These are phyloP conservation scores for Parnassius smintheus DNA, from an alignment of 2,888 invertebrate genomes.

Conservation along the genomic window DNA sequence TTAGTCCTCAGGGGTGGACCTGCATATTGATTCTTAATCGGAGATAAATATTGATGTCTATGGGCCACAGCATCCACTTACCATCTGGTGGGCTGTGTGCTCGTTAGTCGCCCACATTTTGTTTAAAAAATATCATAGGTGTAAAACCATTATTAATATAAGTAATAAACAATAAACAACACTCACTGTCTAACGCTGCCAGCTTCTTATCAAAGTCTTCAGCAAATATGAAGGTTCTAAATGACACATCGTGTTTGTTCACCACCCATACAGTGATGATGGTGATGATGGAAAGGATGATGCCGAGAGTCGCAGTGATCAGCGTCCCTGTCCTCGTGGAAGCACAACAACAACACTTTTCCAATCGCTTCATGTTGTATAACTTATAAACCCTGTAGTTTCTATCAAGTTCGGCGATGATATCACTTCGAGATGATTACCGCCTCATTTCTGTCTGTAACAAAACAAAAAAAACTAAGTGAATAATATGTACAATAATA, in stretches of 20 bases:
- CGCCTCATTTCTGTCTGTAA: slow-evolving; percentile 39
- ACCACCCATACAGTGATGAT: slow-evolving; percentile 85
- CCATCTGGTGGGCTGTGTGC: too few species aligned
- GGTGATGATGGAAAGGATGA: slow-evolving; percentile 86
- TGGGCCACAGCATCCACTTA: too few species aligned
- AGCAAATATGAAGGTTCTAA: slow-evolving; percentile 89
- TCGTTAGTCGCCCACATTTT: too few species aligned
- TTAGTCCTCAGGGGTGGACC: too few species aligned
- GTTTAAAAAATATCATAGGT: too few species aligned
- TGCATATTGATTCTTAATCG: too few species aligned
- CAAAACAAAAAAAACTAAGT: slow-evolving; percentile 6
- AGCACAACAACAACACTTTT: slow-evolving; percentile 86
- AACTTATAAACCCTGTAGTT: slow-evolving; percentile 16
- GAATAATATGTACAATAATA: too few species aligned
- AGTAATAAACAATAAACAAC: slow-evolving; percentile 19
- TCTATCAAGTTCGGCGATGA: slow-evolving; percentile 1
- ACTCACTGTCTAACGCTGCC: slow-evolving; percentile 84
- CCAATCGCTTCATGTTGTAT: slow-evolving; percentile 75
- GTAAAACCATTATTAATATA: background rate
- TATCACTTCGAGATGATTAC: slow-evolving; percentile 23
- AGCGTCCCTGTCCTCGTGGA: slow-evolving; percentile 88
- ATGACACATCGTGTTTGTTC: slow-evolving; percentile 81
- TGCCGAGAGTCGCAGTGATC: slow-evolving; percentile 86
- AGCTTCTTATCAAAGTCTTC: slow-evolving; percentile 76
- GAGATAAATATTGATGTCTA: too few species aligned